A percentile compares a stretch with the other conserved stretches of the same genome.
Conservation (phyloP, 92 coral and sea anemone genomes). For the Ricordea florida region DNA sequence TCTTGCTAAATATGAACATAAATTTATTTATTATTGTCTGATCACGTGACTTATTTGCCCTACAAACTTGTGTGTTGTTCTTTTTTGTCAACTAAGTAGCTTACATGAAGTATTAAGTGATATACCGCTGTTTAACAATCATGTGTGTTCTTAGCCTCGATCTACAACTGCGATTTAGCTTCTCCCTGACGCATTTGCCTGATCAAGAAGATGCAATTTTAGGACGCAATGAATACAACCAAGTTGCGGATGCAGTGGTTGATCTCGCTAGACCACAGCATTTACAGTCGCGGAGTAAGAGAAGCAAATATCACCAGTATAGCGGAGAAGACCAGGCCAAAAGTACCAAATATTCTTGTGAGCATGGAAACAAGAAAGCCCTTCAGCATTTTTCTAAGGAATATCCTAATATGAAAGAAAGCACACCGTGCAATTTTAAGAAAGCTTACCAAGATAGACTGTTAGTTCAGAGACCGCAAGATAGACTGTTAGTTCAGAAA, state of each 20-base stretch:
- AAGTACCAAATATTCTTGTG: constrained; percentile 41
- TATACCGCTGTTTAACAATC: too few species aligned
- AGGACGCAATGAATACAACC: constrained; percentile 17
- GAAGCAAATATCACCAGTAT: constrained; percentile 31
- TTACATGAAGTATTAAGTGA: too few species aligned
- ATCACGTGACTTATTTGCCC: too few species aligned
- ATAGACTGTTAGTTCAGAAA: too few species aligned
- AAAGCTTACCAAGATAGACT: constrained; percentile 34
- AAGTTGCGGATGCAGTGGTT: constrained; percentile 42
- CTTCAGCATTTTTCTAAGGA: constrained; percentile 47
- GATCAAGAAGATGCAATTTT: constrained; percentile 42
- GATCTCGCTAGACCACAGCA: constrained; percentile 55
- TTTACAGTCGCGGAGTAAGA: constrained; percentile 45
- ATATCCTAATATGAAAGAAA: constrained; percentile 42
- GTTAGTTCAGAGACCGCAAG: constrained; percentile 32
- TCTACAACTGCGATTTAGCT: too few species aligned
- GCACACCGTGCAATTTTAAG: constrained; percentile 35
- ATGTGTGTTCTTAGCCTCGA: too few species aligned
- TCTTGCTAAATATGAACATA: too few species aligned
- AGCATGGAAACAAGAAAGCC: constrained; percentile 57
- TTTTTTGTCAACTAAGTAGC: too few species aligned
- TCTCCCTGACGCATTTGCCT: constrained; percentile 52
- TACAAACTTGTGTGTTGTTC: too few species aligned
- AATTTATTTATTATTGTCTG: too few species aligned
- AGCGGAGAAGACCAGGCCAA: constrained; percentile 59